A percentile compares a stretch with the other conserved stretches of the same genome.
phyloP scores from a whole-genome alignment of 2,113 vertebrate species.

The Charadrius vociferus region DNA sequence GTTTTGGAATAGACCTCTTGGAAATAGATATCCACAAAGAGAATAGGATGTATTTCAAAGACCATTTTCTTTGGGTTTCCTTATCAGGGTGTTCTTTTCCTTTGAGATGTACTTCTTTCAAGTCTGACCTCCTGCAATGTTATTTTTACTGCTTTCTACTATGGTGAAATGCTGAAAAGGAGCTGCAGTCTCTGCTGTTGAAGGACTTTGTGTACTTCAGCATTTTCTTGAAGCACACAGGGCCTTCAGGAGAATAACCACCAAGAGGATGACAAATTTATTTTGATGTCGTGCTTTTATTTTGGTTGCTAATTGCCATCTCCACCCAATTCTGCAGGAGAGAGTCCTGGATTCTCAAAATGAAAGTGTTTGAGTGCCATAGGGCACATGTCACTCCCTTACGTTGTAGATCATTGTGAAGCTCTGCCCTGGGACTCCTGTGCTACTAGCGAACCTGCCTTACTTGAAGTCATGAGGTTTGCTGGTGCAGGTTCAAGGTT shows the following conservation, averaged over 20 bases:
- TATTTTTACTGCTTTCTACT: neutral
- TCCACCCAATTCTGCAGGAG: neutral
- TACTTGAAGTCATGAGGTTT: neutral
- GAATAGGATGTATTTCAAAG: neutral
- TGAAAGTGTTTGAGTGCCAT: neutral
- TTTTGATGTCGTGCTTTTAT: neutral
- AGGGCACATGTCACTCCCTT: neutral
- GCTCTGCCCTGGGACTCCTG: neutral
- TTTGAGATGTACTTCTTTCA: neutral
- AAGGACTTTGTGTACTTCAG: neutral
- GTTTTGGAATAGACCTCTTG: neutral
- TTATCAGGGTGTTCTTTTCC: neutral
- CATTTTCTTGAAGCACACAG: neutral
- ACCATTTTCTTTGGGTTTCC: neutral
- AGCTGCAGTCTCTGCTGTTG: neutral
- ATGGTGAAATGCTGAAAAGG: neutral
- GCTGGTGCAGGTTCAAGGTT: neutral
- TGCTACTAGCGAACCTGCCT: neutral
- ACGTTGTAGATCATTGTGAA: neutral
- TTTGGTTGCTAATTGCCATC: neutral
- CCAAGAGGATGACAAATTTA: neutral
- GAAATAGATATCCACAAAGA: neutral
- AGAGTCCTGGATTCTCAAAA: neutral
- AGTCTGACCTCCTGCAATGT: neutral
- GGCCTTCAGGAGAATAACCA: neutral